A percentile compares a stretch with the other conserved stretches of the same genome.
Conservation (phyloP, 2,888 invertebrate species). For the Rotaria socialis region DNA sequence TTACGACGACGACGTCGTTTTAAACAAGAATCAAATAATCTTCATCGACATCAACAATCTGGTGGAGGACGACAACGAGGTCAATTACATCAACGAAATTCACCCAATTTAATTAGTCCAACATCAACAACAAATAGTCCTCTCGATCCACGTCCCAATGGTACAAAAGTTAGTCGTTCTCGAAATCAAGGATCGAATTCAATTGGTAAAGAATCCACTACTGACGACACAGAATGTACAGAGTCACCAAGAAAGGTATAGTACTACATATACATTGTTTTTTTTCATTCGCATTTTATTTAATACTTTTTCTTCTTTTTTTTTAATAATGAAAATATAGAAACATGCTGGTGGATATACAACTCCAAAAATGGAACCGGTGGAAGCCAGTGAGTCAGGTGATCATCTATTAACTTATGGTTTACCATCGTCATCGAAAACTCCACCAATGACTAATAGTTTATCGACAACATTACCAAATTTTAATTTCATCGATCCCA, state of each 20-base stretch:
- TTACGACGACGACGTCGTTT: conserved; percentile 67
- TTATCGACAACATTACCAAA: neutral
- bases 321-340: neutral
- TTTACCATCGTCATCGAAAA: neutral
- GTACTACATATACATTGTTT: neutral
- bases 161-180: conserved; percentile 8
- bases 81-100: neutral
- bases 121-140: neutral
- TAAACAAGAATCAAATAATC: conserved; percentile 50
- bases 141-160: neutral
- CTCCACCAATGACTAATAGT: neutral
- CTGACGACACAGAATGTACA: neutral
- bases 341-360: neutral
- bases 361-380: conserved; percentile 5
- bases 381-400: conserved; percentile 28
- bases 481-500: conserved; percentile 20
- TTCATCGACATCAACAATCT: neutral
- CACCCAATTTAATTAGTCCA: conserved; percentile 26
- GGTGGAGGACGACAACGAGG: neutral
- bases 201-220: neutral
- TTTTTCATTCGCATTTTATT: neutral
- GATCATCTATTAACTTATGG: conserved; percentile 11
- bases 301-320: neutral
- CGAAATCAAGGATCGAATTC: neutral
- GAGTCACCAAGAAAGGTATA: conserved; percentile 7